Conservation (phyloP, 2,888 invertebrate species). For the Zhuqinia jingwanae region DNA sequence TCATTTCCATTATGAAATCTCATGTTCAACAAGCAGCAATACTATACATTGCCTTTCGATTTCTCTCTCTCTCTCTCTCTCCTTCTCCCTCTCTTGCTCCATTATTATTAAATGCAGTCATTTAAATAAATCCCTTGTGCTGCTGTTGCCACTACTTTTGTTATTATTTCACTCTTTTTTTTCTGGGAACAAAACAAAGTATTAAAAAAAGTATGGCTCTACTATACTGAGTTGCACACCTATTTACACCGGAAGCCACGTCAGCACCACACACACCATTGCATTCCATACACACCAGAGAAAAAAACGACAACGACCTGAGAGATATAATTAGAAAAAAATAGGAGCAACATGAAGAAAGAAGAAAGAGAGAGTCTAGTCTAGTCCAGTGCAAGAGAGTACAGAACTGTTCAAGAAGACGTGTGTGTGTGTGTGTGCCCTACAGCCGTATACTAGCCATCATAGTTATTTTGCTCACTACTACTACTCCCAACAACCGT, state of each 20-base stretch:
- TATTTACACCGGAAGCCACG: slow-evolving; percentile 63
- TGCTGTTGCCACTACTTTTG: neutral
- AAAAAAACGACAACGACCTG: neutral
- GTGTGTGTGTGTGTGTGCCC: too few species aligned
- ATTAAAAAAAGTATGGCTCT: neutral
- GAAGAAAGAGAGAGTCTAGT: too few species aligned
- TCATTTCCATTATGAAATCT: too few species aligned
- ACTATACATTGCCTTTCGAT: too few species aligned
- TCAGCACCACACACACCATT: slow-evolving; percentile 22
- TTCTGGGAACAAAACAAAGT: neutral
- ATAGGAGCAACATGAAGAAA: neutral
- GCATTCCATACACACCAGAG: neutral
- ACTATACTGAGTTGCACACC: neutral
- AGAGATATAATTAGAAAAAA: slow-evolving; percentile 15
- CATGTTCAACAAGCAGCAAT: too few species aligned
- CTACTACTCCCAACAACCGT: neutral
- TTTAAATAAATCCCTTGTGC: neutral
- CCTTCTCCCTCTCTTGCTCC: too few species aligned
- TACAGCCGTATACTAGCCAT: too few species aligned
- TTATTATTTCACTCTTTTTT: neutral
- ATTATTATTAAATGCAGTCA: too few species aligned
- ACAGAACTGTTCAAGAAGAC: too few species aligned
- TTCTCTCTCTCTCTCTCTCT: too few species aligned
- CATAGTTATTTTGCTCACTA: too few species aligned
- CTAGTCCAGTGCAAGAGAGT: too few species aligned